These are phyloP conservation scores for Diarsia rubi DNA, from an alignment of 2,888 invertebrate species.

Conservation along the genomic window DNA sequence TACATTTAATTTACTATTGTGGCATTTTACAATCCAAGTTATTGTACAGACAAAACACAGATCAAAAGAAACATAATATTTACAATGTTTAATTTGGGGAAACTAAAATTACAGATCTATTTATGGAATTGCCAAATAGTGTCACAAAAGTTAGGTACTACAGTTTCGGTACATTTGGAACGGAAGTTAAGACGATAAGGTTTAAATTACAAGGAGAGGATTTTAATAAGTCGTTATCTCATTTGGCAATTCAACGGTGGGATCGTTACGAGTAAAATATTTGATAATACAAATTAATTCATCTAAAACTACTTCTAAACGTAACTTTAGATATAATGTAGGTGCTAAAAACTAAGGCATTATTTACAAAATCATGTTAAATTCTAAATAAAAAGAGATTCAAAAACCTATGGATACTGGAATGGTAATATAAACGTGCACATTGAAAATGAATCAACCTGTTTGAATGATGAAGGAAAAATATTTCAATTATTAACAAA, in stretches of 20 bases:
- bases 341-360: neutral
- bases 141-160: neutral
- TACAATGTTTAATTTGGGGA: no score
- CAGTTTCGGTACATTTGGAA: neutral
- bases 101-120: neutral
- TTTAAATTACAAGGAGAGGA: neutral
- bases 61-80: no score
- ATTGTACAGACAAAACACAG: no score
- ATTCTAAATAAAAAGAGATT: constrained; percentile 2
- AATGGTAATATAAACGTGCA: neutral
- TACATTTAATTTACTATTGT: neutral
- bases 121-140: neutral
- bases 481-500: neutral
- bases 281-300: neutral
- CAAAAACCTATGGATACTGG: neutral
- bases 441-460: neutral
- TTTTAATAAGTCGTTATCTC: neutral
- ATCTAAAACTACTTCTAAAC: neutral
- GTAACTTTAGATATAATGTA: neutral
- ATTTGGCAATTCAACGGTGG: constrained; percentile 23
- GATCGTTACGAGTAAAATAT: neutral
- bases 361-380: constrained; percentile 16
- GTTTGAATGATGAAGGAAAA: no score
- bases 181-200: neutral
- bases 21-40: no score